Conservation (phyloP, 2,113 vertebrate species). For the Nothobranchius furzeri region DNA sequence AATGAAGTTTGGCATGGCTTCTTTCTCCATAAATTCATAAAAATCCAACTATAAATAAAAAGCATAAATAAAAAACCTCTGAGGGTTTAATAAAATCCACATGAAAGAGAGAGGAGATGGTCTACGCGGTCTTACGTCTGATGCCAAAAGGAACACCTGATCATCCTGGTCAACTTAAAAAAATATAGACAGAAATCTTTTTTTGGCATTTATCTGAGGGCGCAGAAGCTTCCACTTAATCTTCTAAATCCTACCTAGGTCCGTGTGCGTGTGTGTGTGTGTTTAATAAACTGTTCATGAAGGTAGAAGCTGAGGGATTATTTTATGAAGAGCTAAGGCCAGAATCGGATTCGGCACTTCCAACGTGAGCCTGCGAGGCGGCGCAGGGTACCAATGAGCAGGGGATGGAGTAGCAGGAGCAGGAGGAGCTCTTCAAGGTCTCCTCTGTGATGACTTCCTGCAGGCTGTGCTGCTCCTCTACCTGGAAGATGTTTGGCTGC, state of each 20-base stretch:
- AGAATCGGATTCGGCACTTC: constrained; percentile 68
- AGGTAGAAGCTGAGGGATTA: neutral
- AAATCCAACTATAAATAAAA: neutral
- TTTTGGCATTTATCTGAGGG: neutral
- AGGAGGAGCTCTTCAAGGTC: constrained; percentile 84
- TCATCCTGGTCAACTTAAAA: neutral
- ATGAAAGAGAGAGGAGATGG: neutral
- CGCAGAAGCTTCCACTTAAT: neutral
- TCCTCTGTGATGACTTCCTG: constrained; percentile 87
- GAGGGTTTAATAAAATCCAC: neutral
- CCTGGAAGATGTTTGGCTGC: constrained; percentile 91
- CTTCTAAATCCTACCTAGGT: neutral
- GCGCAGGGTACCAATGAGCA: constrained; percentile 62
- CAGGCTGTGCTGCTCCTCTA: constrained; percentile 90
- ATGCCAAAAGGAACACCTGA: neutral
- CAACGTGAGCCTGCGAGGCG: constrained; percentile 17
- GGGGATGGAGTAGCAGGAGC: constrained; percentile 83
- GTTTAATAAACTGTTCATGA: neutral
- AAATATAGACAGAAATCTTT: neutral
- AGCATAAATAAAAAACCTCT: constrained; percentile 15
- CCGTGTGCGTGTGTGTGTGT: neutral
- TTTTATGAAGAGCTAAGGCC: constrained; percentile 75
- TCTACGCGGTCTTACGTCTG: constrained; percentile 4
- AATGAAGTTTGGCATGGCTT: neutral
- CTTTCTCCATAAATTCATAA: constrained; percentile 25